Evolutionary conservation across 2,888 invertebrate genomes (phyloP).

Genomic region (Drosophila koepferae): DNA sequence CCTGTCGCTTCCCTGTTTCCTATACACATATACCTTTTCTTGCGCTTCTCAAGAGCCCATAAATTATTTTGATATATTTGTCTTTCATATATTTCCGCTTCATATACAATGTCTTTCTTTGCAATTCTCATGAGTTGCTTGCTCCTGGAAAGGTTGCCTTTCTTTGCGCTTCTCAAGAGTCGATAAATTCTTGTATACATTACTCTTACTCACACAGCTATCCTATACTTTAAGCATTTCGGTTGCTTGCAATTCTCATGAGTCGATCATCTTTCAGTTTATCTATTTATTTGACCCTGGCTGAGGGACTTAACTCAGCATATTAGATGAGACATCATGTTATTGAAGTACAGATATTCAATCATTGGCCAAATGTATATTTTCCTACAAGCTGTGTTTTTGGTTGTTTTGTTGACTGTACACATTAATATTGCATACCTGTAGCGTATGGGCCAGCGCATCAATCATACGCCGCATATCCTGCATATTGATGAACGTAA

Average conservation of each 20-base stretch:
- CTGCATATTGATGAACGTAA: constrained; percentile 65
- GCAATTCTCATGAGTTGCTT: neutral
- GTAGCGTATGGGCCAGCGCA: constrained; percentile 43
- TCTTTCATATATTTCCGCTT: neutral
- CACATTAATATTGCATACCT: constrained; percentile 50
- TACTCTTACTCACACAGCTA: neutral
- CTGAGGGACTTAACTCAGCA: neutral
- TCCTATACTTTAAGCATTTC: neutral
- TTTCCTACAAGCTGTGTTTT: constrained; percentile 9
- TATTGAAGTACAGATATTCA: neutral
- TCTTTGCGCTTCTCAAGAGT: neutral
- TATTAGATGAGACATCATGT: neutral
- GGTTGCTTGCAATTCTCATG: neutral
- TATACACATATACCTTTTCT: neutral
- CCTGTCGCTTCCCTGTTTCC: neutral
- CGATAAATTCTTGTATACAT: neutral
- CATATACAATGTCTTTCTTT: neutral
- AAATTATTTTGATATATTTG: neutral
- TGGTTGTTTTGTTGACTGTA: constrained; percentile 15
- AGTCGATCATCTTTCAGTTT: neutral
- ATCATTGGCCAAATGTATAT: constrained; percentile 15
- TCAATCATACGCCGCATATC: constrained; percentile 65
- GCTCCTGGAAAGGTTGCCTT: neutral
- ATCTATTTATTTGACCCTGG: neutral
- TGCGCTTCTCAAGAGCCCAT: neutral